phyloP scores from a whole-genome alignment of 2,888 invertebrate species.

The Drosophila pegasa region DNA sequence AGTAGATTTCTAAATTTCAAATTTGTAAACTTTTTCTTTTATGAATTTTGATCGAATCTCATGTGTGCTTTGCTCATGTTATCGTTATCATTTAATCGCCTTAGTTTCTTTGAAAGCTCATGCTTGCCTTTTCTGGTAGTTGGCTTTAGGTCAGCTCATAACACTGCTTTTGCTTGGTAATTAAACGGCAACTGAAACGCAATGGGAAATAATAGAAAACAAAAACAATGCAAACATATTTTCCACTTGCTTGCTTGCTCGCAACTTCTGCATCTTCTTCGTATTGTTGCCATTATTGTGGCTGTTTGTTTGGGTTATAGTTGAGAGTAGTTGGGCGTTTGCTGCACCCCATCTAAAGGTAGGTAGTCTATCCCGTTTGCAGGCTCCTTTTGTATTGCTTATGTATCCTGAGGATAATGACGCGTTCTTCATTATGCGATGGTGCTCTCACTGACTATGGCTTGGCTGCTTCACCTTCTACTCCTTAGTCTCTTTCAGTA shows the following conservation, averaged over 20 bases:
- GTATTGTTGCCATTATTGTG: constrained; percentile 43
- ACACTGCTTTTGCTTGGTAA: constrained; percentile 63
- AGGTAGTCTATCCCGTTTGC: constrained; percentile 15
- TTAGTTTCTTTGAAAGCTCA: background rate
- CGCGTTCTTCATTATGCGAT: constrained; percentile 78
- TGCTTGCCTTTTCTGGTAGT: constrained; percentile 24
- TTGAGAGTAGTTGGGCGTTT: constrained; percentile 51
- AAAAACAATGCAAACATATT: constrained; percentile 64
- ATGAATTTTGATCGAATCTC: background rate
- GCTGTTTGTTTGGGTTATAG: constrained; percentile 66
- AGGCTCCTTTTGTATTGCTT: constrained; percentile 67
- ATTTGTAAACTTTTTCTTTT: no score
- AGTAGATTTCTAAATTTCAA: no score
- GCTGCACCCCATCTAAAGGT: constrained; percentile 21
- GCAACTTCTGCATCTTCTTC: constrained; percentile 17
- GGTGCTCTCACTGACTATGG: constrained; percentile 45
- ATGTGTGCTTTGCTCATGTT: background rate
- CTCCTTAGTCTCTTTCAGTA: constrained; percentile 8
- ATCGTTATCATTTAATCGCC: background rate
- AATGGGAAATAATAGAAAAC: constrained; percentile 23
- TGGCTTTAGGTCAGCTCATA: constrained; percentile 43
- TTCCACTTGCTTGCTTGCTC: constrained; percentile 65
- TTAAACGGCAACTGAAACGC: constrained; percentile 53
- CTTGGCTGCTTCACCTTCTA: constrained; percentile 23
- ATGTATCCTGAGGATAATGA: constrained; percentile 78